Evolutionary conservation across 2,797 vertebrate species (phyloP).

Genomic region (Jordanella pulchra): DNA sequence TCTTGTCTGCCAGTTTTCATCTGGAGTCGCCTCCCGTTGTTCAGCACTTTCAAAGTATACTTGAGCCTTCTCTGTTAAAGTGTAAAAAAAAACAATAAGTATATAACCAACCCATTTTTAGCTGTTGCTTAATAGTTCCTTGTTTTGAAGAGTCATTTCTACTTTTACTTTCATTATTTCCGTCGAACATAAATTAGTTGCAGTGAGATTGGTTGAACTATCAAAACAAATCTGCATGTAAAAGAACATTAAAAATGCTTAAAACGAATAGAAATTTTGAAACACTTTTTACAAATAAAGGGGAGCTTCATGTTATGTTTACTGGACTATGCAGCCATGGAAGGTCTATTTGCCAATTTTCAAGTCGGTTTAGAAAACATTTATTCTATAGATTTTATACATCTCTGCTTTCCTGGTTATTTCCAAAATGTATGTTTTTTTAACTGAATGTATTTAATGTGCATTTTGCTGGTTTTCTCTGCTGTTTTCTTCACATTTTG

Average conservation of each 20-base stretch:
- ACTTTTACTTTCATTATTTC: no score
- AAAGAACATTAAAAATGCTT: neutral
- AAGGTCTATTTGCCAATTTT: neutral
- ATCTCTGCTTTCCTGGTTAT: neutral
- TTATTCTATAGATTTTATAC: neutral
- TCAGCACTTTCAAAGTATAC: constrained; percentile 94
- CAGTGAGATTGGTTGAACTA: neutral
- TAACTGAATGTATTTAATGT: neutral
- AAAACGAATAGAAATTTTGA: neutral
- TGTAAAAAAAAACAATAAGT: no score
- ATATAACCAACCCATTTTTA: neutral
- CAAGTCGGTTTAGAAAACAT: neutral
- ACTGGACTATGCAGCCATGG: neutral
- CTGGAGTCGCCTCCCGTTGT: constrained; percentile 85
- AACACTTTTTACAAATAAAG: neutral
- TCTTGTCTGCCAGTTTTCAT: constrained; percentile 95
- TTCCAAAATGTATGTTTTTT: neutral
- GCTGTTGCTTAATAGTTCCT: neutral
- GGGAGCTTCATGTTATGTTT: neutral
- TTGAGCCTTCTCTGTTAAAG: constrained; percentile 98
- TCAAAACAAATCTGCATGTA: neutral
- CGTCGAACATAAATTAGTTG: neutral
- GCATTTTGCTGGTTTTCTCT: neutral
- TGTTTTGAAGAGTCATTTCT: neutral
- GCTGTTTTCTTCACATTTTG: neutral